Evolutionary conservation across 2,888 invertebrate species (phyloP), one percentile per base, ranked within the genome.

Genomic region (Atethmia centrago): DNA sequence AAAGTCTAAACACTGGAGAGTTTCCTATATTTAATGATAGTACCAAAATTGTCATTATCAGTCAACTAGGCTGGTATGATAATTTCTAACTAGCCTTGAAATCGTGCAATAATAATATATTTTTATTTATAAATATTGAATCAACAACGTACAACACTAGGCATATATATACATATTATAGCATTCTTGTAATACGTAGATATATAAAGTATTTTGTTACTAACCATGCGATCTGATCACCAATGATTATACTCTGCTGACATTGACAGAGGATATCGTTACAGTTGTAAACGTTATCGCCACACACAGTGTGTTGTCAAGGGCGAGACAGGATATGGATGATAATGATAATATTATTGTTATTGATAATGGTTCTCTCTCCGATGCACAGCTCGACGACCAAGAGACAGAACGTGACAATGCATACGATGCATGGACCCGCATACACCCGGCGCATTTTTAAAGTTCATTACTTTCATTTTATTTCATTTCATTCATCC

Each of bases 391-490:
- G 63, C 55, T 68, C 21, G 58, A 59, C 40, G 42, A 49, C 3
- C 19, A 49, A 51, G 53, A 25, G 42, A 36, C 42, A 47, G 47
- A 63, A 67, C 79, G 79, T 78, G 83, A 64, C 51, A 47, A 51
- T 63, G 66, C 62, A 82, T 69, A 69, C 49, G 55, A 65, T 72
- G n/a, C 42, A 71, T 47, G 12, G 16, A 19, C 58, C 53, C 58
- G 63, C 49, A 51, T 51, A 31, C 62, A 51, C 16, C 16, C 12
- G n/a, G 12, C 56, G 31, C 59, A 62, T 62, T 47, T 77, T 70
- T 42, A 73, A 64, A 67, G 79, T 72, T 72, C 65, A 71, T 77
- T 67, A 63, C 31, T 53, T n/a, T 56, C 51, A 0, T 55, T n/a
- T n/a, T n/a, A n/a, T n/a, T n/a, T n/a, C n/a, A n/a, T n/a, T n/a